Conservation (phyloP, 1,140 invertebrate species). For the Cydia strobilella region DNA sequence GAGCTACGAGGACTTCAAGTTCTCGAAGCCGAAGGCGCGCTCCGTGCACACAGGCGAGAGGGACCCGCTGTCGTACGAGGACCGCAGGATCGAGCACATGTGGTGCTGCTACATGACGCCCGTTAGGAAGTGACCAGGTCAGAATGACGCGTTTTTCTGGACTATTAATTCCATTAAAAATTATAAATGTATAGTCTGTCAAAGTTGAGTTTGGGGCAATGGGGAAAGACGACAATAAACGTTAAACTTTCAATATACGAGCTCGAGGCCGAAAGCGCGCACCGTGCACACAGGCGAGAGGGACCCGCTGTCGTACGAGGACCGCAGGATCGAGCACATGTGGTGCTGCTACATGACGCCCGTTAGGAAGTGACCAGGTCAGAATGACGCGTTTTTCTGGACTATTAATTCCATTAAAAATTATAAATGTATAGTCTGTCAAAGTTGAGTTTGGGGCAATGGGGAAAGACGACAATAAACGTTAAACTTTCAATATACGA, state of each 20-base stretch:
- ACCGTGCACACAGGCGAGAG: background rate
- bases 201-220: no score
- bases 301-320: constrained; percentile 36
- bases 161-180: no score
- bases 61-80: constrained; percentile 36
- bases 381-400: background rate
- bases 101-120: constrained; percentile 66
- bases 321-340: constrained; percentile 54
- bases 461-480: no score
- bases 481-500: no score
- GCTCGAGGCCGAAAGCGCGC: constrained; percentile 47
- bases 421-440: no score
- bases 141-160: background rate
- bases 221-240: no score
- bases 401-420: no score
- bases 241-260: no score
- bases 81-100: constrained; percentile 54
- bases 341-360: constrained; percentile 66
- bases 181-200: no score
- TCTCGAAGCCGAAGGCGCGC: constrained; percentile 49
- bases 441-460: no score
- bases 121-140: constrained; percentile 28
- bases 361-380: constrained; percentile 28
- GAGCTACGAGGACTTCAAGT: constrained; percentile 51
- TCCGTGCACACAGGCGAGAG: background rate